Conservation (phyloP, 2,888 invertebrate genomes). For the Emmelina monodactyla region DNA sequence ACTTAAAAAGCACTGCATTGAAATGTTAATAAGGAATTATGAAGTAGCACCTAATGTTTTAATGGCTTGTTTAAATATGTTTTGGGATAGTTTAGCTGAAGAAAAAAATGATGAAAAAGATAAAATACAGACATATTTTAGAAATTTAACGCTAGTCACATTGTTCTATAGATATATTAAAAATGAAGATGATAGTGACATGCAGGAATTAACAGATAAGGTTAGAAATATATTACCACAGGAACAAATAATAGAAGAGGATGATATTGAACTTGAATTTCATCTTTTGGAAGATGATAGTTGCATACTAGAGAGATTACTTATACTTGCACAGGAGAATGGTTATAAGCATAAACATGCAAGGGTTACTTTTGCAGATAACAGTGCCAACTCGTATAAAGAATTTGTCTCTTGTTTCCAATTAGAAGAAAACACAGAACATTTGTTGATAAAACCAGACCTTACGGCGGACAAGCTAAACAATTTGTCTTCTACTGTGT, state of each 20-base stretch:
- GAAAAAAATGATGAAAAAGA: conserved; percentile 23
- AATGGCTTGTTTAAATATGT: conserved; percentile 51
- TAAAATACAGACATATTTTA: conserved; percentile 36
- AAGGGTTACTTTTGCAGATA: conserved; percentile 68
- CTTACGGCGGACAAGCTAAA: conserved; percentile 32
- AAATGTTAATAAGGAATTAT: conserved; percentile 72
- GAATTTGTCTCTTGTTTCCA: conserved; percentile 67
- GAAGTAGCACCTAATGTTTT: conserved; percentile 69
- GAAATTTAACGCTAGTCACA: conserved; percentile 35
- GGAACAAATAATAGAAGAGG: conserved; percentile 16
- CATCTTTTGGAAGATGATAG: conserved; percentile 64
- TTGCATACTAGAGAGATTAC: conserved; percentile 69
- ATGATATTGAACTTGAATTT: conserved; percentile 18
- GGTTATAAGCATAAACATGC: conserved; percentile 43
- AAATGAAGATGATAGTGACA: conserved; percentile 35
- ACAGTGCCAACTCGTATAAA: conserved; percentile 48
- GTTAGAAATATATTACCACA: conserved; percentile 17
- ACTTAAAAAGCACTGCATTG: conserved; percentile 74
- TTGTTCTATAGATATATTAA: conserved; percentile 42
- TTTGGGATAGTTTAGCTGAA: conserved; percentile 42
- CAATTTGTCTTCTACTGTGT: conserved; percentile 35
- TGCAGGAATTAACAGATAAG: conserved; percentile 29
- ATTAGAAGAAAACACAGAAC: conserved; percentile 35
- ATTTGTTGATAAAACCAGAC: conserved; percentile 31
- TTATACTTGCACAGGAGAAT: conserved; percentile 64